A percentile compares a stretch with the other conserved stretches of the same genome.
Evolutionary conservation across 2,113 vertebrate species (phyloP).

Genomic region (Rhineura floridana): DNA sequence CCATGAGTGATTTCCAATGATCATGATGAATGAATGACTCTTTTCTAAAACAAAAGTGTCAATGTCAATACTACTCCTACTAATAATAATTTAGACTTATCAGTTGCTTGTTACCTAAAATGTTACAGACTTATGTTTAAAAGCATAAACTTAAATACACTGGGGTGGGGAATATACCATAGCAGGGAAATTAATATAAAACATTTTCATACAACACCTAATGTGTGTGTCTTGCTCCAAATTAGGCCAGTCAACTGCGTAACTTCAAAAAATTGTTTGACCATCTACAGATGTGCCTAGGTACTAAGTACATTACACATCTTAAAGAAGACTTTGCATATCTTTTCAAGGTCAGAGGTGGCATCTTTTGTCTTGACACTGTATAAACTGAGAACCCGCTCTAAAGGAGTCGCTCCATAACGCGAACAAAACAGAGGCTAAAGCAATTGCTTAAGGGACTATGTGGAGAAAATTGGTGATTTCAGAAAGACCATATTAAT

Average conservation of each 20-base stretch:
- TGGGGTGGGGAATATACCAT: too few species aligned
- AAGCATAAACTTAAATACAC: too few species aligned
- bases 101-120: too few species aligned
- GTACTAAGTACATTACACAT: not conserved
- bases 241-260: not conserved
- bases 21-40: too few species aligned
- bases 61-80: too few species aligned
- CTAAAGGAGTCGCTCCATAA: not conserved
- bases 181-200: too few species aligned
- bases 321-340: not conserved
- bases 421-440: not conserved
- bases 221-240: not conserved
- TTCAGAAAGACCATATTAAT: not conserved
- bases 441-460: not conserved
- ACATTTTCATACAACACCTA: too few species aligned
- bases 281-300: not conserved
- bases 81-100: too few species aligned
- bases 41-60: not conserved
- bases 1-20: too few species aligned
- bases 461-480: not conserved
- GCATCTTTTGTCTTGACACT: not conserved
- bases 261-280: not conserved
- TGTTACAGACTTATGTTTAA: too few species aligned
- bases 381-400: not conserved
- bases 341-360: not conserved